phyloP scores from a whole-genome alignment of 2,113 vertebrate species.

The Chaetura pelagica region DNA sequence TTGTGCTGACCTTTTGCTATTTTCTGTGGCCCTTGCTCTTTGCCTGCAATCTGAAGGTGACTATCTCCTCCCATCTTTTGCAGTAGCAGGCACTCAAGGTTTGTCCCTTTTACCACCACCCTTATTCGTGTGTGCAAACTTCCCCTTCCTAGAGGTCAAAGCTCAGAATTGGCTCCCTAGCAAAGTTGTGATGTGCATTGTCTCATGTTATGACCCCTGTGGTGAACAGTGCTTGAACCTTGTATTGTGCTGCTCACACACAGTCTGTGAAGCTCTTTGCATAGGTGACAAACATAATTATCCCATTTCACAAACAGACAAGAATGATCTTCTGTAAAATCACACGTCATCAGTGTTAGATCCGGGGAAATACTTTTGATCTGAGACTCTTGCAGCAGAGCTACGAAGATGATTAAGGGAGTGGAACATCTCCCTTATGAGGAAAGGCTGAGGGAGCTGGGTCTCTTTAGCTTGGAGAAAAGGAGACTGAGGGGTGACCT shows the following conservation, averaged over 20 bases:
- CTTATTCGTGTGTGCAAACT: not conserved
- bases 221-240: not conserved
- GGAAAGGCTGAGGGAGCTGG: no score
- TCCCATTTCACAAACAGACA: not conserved
- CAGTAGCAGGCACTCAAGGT: not conserved
- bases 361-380: no score
- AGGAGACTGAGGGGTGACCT: no score
- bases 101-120: not conserved
- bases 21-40: not conserved
- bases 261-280: not conserved
- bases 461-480: no score
- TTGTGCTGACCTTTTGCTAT: no score
- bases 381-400: not conserved
- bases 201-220: not conserved
- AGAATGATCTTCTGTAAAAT: not conserved
- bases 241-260: not conserved
- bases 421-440: no score
- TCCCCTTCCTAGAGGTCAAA: not conserved
- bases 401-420: no score
- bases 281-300: not conserved
- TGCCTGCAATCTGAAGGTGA: not conserved
- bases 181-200: not conserved
- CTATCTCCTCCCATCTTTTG: not conserved
- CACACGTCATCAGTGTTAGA: not conserved
- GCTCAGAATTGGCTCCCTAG: not conserved